Conservation (phyloP, 2,113 vertebrate genomes). For the Azemiops feae region DNA sequence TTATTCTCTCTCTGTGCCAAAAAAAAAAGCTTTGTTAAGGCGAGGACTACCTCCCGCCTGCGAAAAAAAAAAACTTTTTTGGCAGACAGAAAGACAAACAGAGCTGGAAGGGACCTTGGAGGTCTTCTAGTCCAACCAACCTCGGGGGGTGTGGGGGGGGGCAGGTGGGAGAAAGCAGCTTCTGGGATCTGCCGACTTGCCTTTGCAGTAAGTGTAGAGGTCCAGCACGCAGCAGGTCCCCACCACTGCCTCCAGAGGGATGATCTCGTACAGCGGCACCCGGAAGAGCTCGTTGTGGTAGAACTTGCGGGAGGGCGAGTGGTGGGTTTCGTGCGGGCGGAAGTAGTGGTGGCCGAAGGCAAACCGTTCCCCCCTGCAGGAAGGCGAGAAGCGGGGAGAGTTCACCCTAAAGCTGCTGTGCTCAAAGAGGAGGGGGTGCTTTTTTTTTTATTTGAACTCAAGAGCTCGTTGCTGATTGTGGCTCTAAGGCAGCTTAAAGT, state of each 20-base stretch:
- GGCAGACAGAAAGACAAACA: too few species aligned
- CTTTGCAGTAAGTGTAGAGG: conserved; percentile 98
- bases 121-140: too few species aligned
- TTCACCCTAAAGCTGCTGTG: rapidly evolving
- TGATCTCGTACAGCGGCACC: conserved; percentile 96
- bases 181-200: conserved; percentile 60
- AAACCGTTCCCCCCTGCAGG: conserved; percentile 88
- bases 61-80: too few species aligned
- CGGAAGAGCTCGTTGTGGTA: conserved; percentile 98
- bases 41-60: too few species aligned
- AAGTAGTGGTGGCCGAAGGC: conserved; percentile 99
- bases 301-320: conserved; percentile 93
- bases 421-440: too few species aligned
- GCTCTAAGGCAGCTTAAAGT: not conserved
- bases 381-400: not conserved
- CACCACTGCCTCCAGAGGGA: conserved; percentile 95
- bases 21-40: too few species aligned
- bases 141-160: too few species aligned
- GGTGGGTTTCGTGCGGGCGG: conserved; percentile 97
- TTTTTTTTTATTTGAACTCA: not conserved
- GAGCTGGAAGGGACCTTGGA: too few species aligned
- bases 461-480: not conserved
- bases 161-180: too few species aligned
- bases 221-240: conserved; percentile 94
- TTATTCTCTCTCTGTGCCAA: too few species aligned